Base-by-base conservation (phyloP, 2,888 invertebrate genomes). In the Aphidoletes aphidimyza region DNA sequence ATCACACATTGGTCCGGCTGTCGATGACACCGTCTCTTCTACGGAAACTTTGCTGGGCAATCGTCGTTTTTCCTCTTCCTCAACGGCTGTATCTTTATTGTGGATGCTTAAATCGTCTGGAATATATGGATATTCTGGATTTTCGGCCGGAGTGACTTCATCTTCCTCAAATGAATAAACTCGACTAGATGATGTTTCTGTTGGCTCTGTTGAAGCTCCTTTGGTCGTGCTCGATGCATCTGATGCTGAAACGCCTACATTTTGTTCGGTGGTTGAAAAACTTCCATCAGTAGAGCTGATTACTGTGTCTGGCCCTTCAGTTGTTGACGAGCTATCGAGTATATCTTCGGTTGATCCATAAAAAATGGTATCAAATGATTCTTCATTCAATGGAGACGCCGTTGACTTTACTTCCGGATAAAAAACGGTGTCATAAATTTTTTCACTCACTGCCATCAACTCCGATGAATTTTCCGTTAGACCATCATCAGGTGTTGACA, bases 81-180 rank as follows among this genome's bases (percentile, higher is more conserved):
- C 85, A 83, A 78, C 9, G 83, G 83, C 0, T 19, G 87, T 85
- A 84, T 88, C 87, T 85, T 86, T 88, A 54, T 88, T 85, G 89
- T 86, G n/a, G 86, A 86, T 78, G 86, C 90, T 91, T 87, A 92
- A 90, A 85, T 91, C 90, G 85, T 92, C 91, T 5, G 91, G 91
- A 85, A 92, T 88, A 0, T 91, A 91, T 0, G 92, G 92, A 88
- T 92, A 92, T 2, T 91, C 91, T 0, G 92, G 92, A 88, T 92
- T 92, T 0, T 59, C 87, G 86, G 30, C 87, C 87, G 36, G 88
- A 87, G 39, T 87, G 87, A 8, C 87, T 8, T 89, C 89, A 42
- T 89, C 89, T 17, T 87, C 88, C 17, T 89, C 88, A 86, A 84
- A 69, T 69, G 69, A 34, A n/a, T n/a, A n/a, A 30, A 69, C 84